phyloP scores from a whole-genome alignment of 2,113 vertebrate species.

The Sinocyclocheilus anophthalmus region DNA sequence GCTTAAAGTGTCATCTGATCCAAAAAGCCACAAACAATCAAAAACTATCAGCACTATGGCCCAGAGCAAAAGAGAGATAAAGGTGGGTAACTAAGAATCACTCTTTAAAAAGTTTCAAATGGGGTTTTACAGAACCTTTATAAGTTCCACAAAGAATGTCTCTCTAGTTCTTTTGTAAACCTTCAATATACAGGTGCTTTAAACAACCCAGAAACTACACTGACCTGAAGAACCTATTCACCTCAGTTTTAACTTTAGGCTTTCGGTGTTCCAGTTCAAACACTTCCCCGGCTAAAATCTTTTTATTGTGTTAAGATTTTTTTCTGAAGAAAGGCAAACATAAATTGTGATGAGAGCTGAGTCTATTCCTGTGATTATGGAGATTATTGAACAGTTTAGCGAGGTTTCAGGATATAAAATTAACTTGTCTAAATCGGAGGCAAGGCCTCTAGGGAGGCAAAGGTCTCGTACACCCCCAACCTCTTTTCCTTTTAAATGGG shows the following conservation, averaged over 20 bases:
- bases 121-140: not conserved
- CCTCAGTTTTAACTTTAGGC: not conserved
- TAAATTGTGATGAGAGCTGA: no score
- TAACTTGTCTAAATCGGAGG: no score
- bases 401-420: no score
- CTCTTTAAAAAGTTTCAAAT: not conserved
- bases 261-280: not conserved
- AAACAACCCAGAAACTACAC: not conserved
- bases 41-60: not conserved
- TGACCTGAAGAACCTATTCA: not conserved
- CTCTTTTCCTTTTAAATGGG: no score
- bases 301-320: no score
- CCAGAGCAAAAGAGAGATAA: not conserved
- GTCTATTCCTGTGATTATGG: no score
- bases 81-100: not conserved
- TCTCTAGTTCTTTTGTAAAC: not conserved
- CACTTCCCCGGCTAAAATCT: not conserved
- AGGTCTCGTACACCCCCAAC: no score
- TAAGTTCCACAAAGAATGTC: not conserved
- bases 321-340: no score
- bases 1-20: slow-evolving; percentile 26
- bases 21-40: slow-evolving; percentile 9
- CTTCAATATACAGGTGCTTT: not conserved
- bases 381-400: no score
- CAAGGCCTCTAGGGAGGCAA: no score